Conservation (phyloP, 2,113 vertebrate species). For the Grallaria varia region DNA sequence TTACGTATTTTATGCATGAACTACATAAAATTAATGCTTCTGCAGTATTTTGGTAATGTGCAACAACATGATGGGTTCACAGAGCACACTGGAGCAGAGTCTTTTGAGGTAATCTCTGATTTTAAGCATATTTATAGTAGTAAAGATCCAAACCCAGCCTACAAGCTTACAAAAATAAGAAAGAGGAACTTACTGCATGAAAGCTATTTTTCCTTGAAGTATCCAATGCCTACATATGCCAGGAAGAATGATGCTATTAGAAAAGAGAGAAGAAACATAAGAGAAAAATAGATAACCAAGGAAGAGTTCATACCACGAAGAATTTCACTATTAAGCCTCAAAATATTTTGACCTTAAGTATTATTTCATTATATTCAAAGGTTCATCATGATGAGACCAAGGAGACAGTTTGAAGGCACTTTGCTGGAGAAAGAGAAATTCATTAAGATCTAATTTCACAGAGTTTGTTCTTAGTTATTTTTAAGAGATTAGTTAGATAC, state of each 20-base stretch:
- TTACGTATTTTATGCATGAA: neutral
- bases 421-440: neutral
- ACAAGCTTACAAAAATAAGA: neutral
- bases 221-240: neutral
- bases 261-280: neutral
- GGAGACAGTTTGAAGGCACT: neutral
- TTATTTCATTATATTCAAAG: neutral
- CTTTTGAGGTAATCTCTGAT: neutral
- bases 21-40: neutral
- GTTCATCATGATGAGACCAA: neutral
- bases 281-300: neutral
- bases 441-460: neutral
- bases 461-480: neutral
- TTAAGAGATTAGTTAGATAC: conserved; percentile 5
- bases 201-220: neutral
- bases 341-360: neutral
- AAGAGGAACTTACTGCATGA: neutral
- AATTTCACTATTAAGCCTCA: neutral
- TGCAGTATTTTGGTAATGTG: neutral
- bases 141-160: neutral
- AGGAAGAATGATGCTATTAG: neutral
- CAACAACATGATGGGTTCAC: neutral
- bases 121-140: neutral
- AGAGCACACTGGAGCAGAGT: neutral
- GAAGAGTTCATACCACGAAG: neutral